phyloP scores from a whole-genome alignment of 2,888 invertebrate species.

The Dryobotodes eremita region DNA sequence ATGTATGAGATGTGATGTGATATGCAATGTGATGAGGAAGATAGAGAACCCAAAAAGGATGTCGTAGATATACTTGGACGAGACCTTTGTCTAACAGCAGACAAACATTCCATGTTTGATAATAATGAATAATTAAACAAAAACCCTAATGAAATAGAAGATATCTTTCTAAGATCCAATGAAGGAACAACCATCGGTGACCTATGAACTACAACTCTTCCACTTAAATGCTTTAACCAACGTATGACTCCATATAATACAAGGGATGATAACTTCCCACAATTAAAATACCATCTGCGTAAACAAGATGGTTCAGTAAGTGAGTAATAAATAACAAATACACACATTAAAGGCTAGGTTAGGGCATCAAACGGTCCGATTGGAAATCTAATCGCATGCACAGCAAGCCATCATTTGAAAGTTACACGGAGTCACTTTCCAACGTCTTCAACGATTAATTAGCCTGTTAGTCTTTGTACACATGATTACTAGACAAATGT shows the following conservation, averaged over 20 bases:
- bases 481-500: constrained; percentile 59
- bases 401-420: constrained; percentile 73
- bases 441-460: constrained; percentile 75
- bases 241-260: neutral
- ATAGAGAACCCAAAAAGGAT: neutral
- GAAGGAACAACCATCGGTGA: constrained; percentile 1
- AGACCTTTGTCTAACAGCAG: neutral
- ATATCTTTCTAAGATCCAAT: neutral
- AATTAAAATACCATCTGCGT: constrained; percentile 40
- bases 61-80: neutral
- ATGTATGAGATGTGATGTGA: too few relatives aligned
- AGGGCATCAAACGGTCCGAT: constrained; percentile 69
- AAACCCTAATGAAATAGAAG: neutral
- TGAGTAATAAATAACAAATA: constrained; percentile 57
- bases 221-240: neutral
- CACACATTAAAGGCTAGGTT: constrained; percentile 49
- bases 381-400: constrained; percentile 74
- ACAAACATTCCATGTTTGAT: neutral
- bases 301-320: constrained; percentile 41
- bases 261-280: constrained; percentile 11
- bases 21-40: too few relatives aligned
- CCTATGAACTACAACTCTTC: constrained; percentile 3
- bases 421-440: constrained; percentile 73
- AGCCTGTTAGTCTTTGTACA: constrained; percentile 72
- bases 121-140: neutral